Evolutionary conservation across 2,797 vertebrate genomes (phyloP), one percentile per base, ranked within the genome.

Genomic region (Pogonophryne albipinna): DNA sequence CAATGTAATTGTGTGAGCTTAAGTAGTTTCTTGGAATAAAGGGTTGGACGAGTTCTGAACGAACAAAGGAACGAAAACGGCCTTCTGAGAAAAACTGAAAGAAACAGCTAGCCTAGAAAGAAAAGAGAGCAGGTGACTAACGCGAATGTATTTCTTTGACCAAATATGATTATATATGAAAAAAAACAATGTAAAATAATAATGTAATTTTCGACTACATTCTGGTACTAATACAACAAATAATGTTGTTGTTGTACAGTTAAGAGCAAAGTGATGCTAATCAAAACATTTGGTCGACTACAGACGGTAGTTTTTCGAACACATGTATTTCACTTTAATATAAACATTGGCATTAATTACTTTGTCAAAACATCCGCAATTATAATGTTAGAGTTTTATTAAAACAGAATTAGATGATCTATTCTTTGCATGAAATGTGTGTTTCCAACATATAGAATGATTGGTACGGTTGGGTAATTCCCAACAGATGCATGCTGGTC

Each of bases 401-500:
- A 66, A 14, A 58, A 50, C n/a, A 1, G 14, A 6, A 46, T 41
- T 14, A 53, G 10, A 15, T 59, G 45, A 31, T 4, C 14, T 0
- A 47, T 52, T 60, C 7, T 58, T 56, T 78, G n/a, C 17, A 51
- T 46, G 15, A 9, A 55, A 42, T 64, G 45, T 44, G 57, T 60
- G 7, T 84, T 70, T 76, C 52, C 52, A 12, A 64, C 27, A 50
- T 60, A 41, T 64, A 34, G 23, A 41, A 56, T n/a, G 53, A 68
- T 44, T 52, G 63, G 42, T 68, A 63, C 23, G 76, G 78, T 76
- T 69, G 64, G 72, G 66, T 85, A 75, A 85, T 74, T 72, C 64
- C 63, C 72, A 7, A n/a, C 57, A 72, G 82, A 71, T 7, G 19
- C 67, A 64, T 31, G 42, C 69, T 65, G 85, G 77, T 85, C 76